Evolutionary conservation across 1,140 invertebrate genomes (phyloP).

Genomic region (Manduca sexta): DNA sequence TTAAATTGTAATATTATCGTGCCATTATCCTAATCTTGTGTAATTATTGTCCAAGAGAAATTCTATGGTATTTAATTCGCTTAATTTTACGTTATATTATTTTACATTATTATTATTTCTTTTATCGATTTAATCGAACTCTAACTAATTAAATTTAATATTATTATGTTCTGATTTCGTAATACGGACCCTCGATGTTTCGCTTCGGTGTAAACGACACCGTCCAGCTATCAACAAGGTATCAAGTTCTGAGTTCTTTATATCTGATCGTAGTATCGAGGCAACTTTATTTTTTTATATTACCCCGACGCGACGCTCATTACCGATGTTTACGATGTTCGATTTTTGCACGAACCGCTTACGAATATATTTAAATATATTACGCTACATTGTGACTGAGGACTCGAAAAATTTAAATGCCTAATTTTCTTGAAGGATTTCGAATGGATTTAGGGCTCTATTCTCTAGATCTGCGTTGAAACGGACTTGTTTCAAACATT

Average conservation of each 20-base stretch:
- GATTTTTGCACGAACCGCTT: slow-evolving; percentile 10
- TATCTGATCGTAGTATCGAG: slow-evolving; percentile 4
- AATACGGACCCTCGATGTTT: slow-evolving; percentile 7
- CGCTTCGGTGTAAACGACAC: slow-evolving; percentile 11
- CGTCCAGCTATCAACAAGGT: slow-evolving; percentile 1
- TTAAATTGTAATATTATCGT: no score
- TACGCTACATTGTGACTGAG: background rate
- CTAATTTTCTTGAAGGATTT: no score
- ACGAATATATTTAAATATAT: slow-evolving; percentile 1
- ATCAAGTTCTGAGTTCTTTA: slow-evolving; percentile 10
- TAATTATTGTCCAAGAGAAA: no score
- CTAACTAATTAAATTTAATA: no score
- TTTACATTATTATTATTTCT: no score
- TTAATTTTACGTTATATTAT: no score
- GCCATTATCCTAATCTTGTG: no score
- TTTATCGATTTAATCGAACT: no score
- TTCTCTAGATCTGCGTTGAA: no score
- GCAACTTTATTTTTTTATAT: slow-evolving; percentile 7
- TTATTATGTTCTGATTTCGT: slow-evolving; percentile 12
- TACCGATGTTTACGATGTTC: slow-evolving; percentile 8
- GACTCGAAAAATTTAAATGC: background rate
- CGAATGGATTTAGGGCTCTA: no score
- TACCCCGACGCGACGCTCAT: slow-evolving; percentile 2
- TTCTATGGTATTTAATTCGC: no score
- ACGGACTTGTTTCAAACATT: no score